phyloP scores from a whole-genome alignment of 2,113 vertebrate genomes.

The Crotophaga sulcirostris region DNA sequence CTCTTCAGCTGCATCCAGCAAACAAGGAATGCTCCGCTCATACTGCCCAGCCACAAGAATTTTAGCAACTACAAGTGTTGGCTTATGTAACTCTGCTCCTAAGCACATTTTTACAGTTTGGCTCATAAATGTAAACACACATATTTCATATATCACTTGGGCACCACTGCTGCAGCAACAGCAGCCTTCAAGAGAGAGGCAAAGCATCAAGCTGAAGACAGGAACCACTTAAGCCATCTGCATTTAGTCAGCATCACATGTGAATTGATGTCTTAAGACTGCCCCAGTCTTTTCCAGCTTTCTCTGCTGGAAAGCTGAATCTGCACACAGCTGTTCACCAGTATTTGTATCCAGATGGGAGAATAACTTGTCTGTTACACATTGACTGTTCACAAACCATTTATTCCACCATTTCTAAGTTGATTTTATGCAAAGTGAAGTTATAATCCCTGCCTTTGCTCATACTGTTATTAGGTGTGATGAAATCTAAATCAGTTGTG shows the following conservation, averaged over 20 bases:
- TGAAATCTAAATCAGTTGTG: not conserved
- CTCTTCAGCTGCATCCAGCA: not conserved
- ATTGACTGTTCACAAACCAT: not conserved
- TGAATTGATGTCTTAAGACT: not conserved
- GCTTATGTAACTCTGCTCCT: not conserved
- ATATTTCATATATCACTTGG: not conserved
- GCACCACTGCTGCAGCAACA: not conserved
- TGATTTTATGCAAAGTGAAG: not conserved
- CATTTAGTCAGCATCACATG: not conserved
- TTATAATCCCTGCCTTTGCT: not conserved
- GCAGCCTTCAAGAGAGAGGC: not conserved
- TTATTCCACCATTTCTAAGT: not conserved
- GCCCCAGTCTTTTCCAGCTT: not conserved
- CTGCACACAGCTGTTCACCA: not conserved
- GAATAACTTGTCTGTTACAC: not conserved
- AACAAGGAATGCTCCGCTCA: not conserved
- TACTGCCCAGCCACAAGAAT: slow-evolving; percentile 1
- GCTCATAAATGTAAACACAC: slow-evolving; percentile 1
- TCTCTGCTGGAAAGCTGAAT: not conserved
- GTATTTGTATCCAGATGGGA: not conserved
- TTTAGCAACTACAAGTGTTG: not conserved
- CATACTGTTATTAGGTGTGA: not conserved
- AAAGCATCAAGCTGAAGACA: not conserved
- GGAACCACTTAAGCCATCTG: slow-evolving; percentile 10
- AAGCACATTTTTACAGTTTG: slow-evolving; percentile 20